Base-by-base conservation (phyloP, 2,797 vertebrate species). In the Orestias chungarensis region DNA sequence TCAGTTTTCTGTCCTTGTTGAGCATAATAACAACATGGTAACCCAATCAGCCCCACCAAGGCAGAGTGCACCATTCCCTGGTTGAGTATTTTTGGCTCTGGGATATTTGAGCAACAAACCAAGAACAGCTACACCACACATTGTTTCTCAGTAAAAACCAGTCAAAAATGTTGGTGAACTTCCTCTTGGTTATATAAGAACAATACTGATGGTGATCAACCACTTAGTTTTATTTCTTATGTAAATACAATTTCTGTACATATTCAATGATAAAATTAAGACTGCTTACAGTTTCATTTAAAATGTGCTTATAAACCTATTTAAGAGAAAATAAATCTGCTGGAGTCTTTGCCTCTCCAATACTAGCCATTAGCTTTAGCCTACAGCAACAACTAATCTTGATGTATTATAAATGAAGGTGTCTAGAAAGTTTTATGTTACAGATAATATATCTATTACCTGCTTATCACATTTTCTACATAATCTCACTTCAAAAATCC, bases 401-500 rank as follows among this genome's bases (percentile, higher is more conserved):
- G 59, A 59, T 59, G 33, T 35, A 35, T 59, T 20, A 35, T 62
- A 62, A 62, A 62, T 62, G 12, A 62, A 42, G 23, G 42, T 42
- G 38, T 14, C 35, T 40, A 40, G 59, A n/a, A 62, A 25, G n/a
- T 25, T 62, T 14, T 52, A 52, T 40, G 42, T 62, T 62, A 6
- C 59, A 42, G 12, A 38, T 40, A 62, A 62, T 62, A n/a, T 61
- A 62, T 62, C 14, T 61, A 62, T 62, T 62, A 40, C 23, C 59
- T 62, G 59, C 35, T 40, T 62, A 25, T 62, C 40, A 62, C 59
- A 62, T 40, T 62, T 35, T 62, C n/a, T 35, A 62, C 59, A 62
- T 62, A 62, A 62, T 62, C 38, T 40, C 35, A 25, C 38, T 61
- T 62, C 4, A 62, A 62, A 42, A 40, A 62, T 62, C 38, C 35